Percentiles rank a stretch among this genome's conserved stretches.
These are phyloP conservation scores for Poecile montanus DNA, from an alignment of 2,797 vertebrate species.

Conservation along the genomic window DNA sequence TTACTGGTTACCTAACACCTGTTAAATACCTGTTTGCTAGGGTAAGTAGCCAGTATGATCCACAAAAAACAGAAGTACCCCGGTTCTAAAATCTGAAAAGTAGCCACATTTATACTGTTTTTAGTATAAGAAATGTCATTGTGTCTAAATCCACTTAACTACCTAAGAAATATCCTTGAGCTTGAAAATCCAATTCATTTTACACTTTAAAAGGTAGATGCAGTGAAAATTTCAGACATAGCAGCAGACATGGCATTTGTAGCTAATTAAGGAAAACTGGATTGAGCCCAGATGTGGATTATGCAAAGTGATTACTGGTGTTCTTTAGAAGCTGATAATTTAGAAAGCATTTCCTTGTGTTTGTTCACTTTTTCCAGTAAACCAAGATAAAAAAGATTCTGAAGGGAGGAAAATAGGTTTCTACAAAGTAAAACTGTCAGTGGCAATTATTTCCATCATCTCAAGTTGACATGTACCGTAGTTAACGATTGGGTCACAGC, in stretches of 20 bases:
- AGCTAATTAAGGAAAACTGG: slow-evolving; percentile 61
- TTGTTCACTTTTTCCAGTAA: slow-evolving; percentile 57
- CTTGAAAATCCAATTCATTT: slow-evolving; percentile 25
- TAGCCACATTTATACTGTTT: neutral
- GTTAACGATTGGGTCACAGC: neutral
- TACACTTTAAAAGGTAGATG: slow-evolving; percentile 17
- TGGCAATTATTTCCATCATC: slow-evolving; percentile 35
- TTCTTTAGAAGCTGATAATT: slow-evolving; percentile 62
- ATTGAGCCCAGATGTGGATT: slow-evolving; percentile 61
- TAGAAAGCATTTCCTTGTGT: slow-evolving; percentile 60
- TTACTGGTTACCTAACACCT: neutral
- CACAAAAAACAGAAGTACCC: neutral
- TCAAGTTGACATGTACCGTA: slow-evolving; percentile 14
- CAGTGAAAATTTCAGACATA: slow-evolving; percentile 20
- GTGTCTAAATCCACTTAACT: slow-evolving; percentile 18
- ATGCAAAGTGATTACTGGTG: slow-evolving; percentile 61
- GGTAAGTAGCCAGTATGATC: neutral
- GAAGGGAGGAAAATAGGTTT: slow-evolving; percentile 20
- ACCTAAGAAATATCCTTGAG: slow-evolving; percentile 11
- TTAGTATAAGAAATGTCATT: neutral
- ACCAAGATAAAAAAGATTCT: slow-evolving; percentile 34
- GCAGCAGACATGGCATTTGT: slow-evolving; percentile 32
- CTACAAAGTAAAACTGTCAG: slow-evolving; percentile 17
- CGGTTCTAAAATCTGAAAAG: neutral
- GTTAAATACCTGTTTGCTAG: neutral